Percentiles rank a stretch among this genome's conserved stretches.
Conservation (phyloP, 2,797 vertebrate species). For the Danio jaintianensis region DNA sequence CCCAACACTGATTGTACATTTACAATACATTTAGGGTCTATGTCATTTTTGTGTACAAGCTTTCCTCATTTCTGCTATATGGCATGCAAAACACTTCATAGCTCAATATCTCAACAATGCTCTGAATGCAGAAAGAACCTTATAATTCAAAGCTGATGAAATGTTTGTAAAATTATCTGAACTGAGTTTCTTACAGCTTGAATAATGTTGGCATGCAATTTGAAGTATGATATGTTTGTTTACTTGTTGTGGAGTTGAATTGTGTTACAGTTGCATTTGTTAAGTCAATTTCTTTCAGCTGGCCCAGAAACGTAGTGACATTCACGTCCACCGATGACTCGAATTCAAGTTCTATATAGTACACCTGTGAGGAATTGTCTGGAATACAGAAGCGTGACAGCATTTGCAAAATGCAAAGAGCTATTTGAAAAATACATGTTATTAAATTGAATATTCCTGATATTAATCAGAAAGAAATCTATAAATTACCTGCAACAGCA, state of each 20-base stretch:
- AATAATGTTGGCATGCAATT: neutral
- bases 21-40: neutral
- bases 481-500: constrained; percentile 10
- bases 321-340: neutral
- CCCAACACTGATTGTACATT: too few species aligned
- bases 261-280: accelerated
- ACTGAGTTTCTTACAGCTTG: too few species aligned
- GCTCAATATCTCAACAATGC: too few species aligned
- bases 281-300: accelerated
- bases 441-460: neutral
- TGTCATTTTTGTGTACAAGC: neutral
- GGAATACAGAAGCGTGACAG: constrained; percentile 11
- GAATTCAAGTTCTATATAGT: constrained; percentile 63
- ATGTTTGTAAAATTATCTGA: too few species aligned
- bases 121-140: too few species aligned
- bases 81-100: too few species aligned
- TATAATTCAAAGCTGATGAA: too few species aligned
- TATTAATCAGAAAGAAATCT: neutral
- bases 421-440: neutral
- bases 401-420: neutral
- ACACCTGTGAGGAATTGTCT: constrained; percentile 64
- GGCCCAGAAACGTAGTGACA: accelerated
- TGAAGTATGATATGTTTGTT: neutral
- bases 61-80: neutral
- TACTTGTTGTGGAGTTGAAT: constrained; percentile 64